Evolutionary conservation across 1,140 invertebrate genomes (phyloP).

Genomic region (Ephestia elutella): DNA sequence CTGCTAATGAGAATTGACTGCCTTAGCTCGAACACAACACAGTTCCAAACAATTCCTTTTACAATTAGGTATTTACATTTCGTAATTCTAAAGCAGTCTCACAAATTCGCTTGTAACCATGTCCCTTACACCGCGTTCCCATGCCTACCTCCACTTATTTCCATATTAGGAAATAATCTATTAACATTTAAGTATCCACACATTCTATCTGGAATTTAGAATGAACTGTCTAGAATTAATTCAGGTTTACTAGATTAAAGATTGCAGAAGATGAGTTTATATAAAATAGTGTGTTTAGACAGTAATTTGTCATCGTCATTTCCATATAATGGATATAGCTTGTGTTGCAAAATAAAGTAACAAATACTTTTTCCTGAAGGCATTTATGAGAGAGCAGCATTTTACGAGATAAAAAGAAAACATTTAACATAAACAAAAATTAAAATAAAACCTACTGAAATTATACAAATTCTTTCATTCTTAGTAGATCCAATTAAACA

Average conservation of each 20-base stretch:
- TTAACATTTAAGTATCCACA: slow-evolving; percentile 53
- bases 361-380: no score
- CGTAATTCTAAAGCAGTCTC: neutral
- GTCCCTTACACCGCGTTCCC: slow-evolving; percentile 17
- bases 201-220: slow-evolving; percentile 40
- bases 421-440: no score
- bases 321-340: no score
- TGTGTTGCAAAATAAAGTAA: no score
- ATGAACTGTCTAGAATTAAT: neutral
- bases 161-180: slow-evolving; percentile 35
- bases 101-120: neutral
- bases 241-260: neutral
- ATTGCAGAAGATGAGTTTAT: neutral
- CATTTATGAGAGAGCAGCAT: no score
- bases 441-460: no score
- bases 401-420: no score
- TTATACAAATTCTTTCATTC: no score
- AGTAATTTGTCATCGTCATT: no score
- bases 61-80: neutral
- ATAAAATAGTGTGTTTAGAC: neutral
- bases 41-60: neutral
- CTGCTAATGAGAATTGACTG: neutral
- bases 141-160: slow-evolving; percentile 17
- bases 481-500: no score
- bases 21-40: neutral